A percentile compares a stretch with the other conserved stretches of the same genome.
Evolutionary conservation across 1,140 invertebrate species (phyloP).

Genomic region (Steinernema feltiae): DNA sequence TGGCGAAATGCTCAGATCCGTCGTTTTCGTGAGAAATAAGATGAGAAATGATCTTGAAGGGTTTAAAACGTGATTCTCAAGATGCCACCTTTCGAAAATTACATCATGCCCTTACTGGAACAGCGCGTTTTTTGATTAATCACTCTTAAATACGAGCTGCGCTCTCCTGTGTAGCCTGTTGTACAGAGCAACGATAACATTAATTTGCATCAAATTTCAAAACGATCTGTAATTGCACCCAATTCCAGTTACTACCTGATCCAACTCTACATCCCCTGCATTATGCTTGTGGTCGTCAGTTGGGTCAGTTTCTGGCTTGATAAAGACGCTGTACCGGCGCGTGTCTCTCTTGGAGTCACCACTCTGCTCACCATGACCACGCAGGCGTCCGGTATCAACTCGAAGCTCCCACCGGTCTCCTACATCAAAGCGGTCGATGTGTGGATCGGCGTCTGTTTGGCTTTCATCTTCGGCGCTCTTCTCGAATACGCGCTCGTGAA

Average conservation of each 20-base stretch:
- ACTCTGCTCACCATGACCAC: slow-evolving; percentile 81
- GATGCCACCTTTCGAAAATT: too few relatives aligned
- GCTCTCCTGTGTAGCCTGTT: neutral
- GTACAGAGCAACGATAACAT: too few relatives aligned
- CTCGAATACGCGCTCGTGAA: slow-evolving; percentile 93
- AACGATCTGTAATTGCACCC: neutral
- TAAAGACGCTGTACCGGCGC: slow-evolving; percentile 80
- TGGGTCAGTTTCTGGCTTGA: slow-evolving; percentile 97
- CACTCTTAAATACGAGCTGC: neutral
- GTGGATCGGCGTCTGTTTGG: slow-evolving; percentile 87
- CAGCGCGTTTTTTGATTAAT: too few relatives aligned
- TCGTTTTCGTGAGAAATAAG: too few relatives aligned
- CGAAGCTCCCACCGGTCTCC: slow-evolving; percentile 86
- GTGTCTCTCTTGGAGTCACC: slow-evolving; percentile 88
- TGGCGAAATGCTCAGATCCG: too few relatives aligned
- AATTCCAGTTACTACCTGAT: slow-evolving; percentile 87
- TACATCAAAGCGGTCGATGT: slow-evolving; percentile 93
- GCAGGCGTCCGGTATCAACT: slow-evolving; percentile 91
- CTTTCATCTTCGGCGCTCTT: slow-evolving; percentile 91
- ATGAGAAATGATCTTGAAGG: too few relatives aligned
- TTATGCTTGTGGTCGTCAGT: slow-evolving; percentile 73
- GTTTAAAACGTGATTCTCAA: too few relatives aligned
- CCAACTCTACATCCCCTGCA: slow-evolving; percentile 64
- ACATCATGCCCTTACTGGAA: too few relatives aligned
- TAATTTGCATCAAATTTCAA: neutral